Conservation (phyloP, 2,113 vertebrate species). For the Benitochromis conjunctus region DNA sequence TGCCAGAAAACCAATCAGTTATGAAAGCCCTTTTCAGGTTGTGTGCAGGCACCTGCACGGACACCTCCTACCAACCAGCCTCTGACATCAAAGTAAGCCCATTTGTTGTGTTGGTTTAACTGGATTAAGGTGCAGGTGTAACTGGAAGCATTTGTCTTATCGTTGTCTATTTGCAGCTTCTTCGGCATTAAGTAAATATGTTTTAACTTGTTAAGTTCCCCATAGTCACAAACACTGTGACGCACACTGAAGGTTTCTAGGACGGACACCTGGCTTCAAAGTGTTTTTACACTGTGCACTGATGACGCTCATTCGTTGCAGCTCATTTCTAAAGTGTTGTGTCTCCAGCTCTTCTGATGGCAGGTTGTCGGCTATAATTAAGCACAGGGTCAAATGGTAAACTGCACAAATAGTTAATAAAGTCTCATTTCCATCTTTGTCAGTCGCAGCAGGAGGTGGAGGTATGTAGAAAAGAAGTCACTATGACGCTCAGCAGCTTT, state of each 20-base stretch:
- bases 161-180: not conserved
- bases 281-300: not conserved
- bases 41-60: constrained; percentile 45
- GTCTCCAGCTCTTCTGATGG: not conserved
- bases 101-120: not conserved
- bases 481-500: not conserved
- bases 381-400: not conserved
- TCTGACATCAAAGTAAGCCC: constrained; percentile 58
- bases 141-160: not conserved
- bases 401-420: not conserved
- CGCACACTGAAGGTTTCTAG: not conserved
- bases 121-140: not conserved
- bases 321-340: not conserved
- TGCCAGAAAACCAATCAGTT: not conserved
- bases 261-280: not conserved
- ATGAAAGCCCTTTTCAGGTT: constrained; percentile 65
- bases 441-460: not conserved
- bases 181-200: no score
- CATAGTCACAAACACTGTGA: not conserved
- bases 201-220: not conserved
- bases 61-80: constrained; percentile 29
- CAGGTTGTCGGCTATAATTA: not conserved
- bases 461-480: not conserved
- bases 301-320: not conserved
- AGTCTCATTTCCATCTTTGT: not conserved